Evolutionary conservation across 30 jellyfish, hydroid and myxozoan genomes (phyloP).

Genomic region (Aurelia aurita): DNA sequence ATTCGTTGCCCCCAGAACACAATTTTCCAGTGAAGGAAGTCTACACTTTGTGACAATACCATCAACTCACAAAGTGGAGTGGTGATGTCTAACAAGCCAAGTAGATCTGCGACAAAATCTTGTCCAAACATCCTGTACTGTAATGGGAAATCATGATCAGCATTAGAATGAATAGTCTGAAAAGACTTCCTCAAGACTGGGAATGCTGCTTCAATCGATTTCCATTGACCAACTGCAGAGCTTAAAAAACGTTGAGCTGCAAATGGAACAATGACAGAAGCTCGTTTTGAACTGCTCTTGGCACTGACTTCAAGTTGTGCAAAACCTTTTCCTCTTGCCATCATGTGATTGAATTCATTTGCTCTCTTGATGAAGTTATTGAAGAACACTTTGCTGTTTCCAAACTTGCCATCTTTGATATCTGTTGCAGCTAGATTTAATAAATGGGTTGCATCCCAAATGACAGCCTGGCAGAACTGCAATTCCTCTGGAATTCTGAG

Average conservation of each 20-base stretch:
- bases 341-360: slow-evolving; percentile 12
- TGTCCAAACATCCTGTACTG: slow-evolving; percentile 16
- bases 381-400: slow-evolving; percentile 5
- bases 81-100: slow-evolving; percentile 14
- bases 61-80: slow-evolving; percentile 12
- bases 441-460: slow-evolving; percentile 35
- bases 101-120: slow-evolving; percentile 22
- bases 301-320: slow-evolving; percentile 34
- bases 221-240: too few relatives aligned
- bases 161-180: too few relatives aligned
- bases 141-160: too few relatives aligned
- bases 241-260: too few relatives aligned
- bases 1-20: slow-evolving; percentile 25
- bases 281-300: slow-evolving; percentile 7
- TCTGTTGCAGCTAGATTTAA: slow-evolving; percentile 23
- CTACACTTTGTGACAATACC: slow-evolving; percentile 24
- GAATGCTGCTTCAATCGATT: too few relatives aligned
- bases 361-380: slow-evolving; percentile 16
- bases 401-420: slow-evolving; percentile 31
- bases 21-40: slow-evolving; percentile 39
- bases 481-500: background rate
- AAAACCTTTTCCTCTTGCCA: slow-evolving; percentile 40
- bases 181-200: too few relatives aligned
- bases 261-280: slow-evolving; percentile 27
- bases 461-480: slow-evolving; percentile 37